Base-by-base conservation (phyloP, 2,888 invertebrate species). In the Ashinkailepas kermadecensis region DNA sequence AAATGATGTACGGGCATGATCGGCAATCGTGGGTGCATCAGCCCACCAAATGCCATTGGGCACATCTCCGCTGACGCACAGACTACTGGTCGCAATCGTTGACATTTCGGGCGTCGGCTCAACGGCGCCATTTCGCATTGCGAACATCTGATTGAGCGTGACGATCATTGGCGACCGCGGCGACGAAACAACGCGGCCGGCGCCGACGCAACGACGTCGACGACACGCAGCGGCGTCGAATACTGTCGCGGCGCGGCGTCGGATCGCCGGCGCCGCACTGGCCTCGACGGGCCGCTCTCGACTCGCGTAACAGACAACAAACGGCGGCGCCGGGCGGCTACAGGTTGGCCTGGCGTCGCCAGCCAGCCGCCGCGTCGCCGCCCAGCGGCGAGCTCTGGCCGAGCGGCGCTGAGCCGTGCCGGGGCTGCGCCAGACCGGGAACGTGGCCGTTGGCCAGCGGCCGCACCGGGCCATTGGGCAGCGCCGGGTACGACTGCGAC, bases 321-420 rank as follows among this genome's bases (percentile, higher is more conserved):
- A 74, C 0, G 13, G 25, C 13, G 18, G 3, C 15, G 54, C 54
- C 23, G 8, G 21, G 21, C 15, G 13, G 74, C 74, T 74, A 74
- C 15, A 39, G 15, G 54, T 74, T 39, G 12, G 39, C 54, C 74
- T 39, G 74, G 1, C 74, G 74, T 18, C 74, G 74, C 74, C 74
- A 74, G 74, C 54, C 54, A 21, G 39, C 54, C 18, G 18, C 18
- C 18, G 18, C 74, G 18, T 74, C 54, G 0, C 54, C 39, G 13
- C 54, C 21, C 8, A 74, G 54, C 8, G 74, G 74, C 18, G 74
- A 74, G 74, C 74, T 74, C 74, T 74, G 74, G 54, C 74, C 74
- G 15, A 74, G 74, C 54, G 74, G 74, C 25, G 70, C 39, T 39
- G 70, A 25, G 15, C 15, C 23, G 65, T 65, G 54, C 54, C 54